Percentiles rank a stretch among this genome's conserved stretches.
Conservation (phyloP, 2,113 vertebrate species). For the Cottus gobio region DNA sequence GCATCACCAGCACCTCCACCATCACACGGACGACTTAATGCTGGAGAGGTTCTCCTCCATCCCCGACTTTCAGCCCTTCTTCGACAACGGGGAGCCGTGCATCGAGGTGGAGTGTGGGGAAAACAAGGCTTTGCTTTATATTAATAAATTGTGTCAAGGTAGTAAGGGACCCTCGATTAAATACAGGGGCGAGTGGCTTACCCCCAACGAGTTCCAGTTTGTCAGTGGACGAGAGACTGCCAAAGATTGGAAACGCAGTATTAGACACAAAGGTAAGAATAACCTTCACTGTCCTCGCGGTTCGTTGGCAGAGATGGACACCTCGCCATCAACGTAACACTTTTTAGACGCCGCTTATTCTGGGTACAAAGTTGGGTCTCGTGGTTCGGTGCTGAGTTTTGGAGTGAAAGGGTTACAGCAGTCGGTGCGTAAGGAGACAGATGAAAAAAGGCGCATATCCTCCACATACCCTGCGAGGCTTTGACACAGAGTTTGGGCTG, state of each 20-base stretch:
- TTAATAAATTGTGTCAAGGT: constrained; percentile 96
- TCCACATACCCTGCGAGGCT: constrained; percentile 51
- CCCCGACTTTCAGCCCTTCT: constrained; percentile 96
- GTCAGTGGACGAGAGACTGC: constrained; percentile 98
- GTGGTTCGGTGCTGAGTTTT: constrained; percentile 58
- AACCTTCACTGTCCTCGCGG: neutral
- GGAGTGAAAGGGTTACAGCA: constrained; percentile 82
- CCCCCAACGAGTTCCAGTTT: constrained; percentile 98
- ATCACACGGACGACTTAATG: constrained; percentile 90
- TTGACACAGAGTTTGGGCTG: constrained; percentile 60
- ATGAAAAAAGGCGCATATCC: constrained; percentile 63
- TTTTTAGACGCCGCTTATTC: constrained; percentile 31
- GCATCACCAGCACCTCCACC: constrained; percentile 86
- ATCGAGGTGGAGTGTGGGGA: constrained; percentile 99
- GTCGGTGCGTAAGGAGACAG: constrained; percentile 69
- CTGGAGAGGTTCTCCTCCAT: constrained; percentile 93
- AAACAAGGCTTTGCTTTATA: constrained; percentile 97
- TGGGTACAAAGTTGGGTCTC: constrained; percentile 43
- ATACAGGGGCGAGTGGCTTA: constrained; percentile 97
- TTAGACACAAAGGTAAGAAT: constrained; percentile 94
- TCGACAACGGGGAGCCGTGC: constrained; percentile 96
- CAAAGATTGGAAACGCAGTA: constrained; percentile 98
- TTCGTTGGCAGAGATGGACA: constrained; percentile 2
- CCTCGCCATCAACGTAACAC: constrained; percentile 1
- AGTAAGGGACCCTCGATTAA: constrained; percentile 98